Base-by-base conservation (phyloP, 2,797 vertebrate species). In the Pogonophryne albipinna region DNA sequence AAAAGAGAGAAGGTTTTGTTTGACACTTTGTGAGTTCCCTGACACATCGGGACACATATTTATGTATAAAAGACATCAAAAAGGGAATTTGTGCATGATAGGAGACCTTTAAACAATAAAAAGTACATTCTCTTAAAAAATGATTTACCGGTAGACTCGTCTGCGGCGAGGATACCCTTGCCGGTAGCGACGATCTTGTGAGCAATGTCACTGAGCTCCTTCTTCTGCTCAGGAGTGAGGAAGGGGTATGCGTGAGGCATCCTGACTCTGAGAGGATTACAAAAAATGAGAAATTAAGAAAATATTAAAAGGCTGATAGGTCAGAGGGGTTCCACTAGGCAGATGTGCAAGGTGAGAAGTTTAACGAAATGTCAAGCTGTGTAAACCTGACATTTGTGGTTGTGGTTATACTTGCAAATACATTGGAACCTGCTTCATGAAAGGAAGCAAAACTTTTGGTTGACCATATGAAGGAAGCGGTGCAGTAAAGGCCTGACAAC, bases 81-180 rank as follows among this genome's bases (percentile, higher is more conserved):
- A 27, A 27, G 27, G 5, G 27, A 27, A 27, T 27, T 27, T 27
- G 27, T 27, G 27, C 27, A 27, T 27, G 27, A 27, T 27, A 27
- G 27, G 27, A 27, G 27, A 27, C 27, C 27, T 27, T 27, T 27
- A 34, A 14, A 16, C 6, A 10, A 14, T 44, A 34, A 19, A 66
- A 27, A 59, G 4, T 7, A 6, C 0, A n/a, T 46, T 34, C 42
- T 46, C 10, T 41, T 38, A 7, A 38, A 0, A 41, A 66, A 19
- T 51, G 38, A 10, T 71, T 83, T 90, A 97, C 97, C 97, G 0
- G 96, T 97, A 78, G 97, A 98, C 89, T 98, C 97, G 74, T 98
- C 97, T 59, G 97, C 97, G 3, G 97, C 97, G 17, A 98, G 95
- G 91, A 98, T 98, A 84, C 97, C 97, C 88, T 97, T 98, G 87